Conservation (phyloP, 1,140 invertebrate genomes). For the Apolygus lucorum region DNA sequence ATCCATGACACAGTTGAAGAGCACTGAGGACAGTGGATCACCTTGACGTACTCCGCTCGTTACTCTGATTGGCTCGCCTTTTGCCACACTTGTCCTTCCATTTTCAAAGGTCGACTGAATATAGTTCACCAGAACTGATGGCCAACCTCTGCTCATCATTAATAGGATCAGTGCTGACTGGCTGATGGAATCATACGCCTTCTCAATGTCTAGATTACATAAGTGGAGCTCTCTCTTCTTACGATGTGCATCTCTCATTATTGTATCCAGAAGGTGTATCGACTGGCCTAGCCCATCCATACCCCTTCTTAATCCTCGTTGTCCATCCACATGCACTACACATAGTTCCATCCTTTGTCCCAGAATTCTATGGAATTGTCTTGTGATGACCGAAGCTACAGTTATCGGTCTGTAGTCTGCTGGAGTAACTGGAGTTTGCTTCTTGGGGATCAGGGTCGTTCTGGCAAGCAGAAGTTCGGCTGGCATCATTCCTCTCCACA, state of each 20-base stretch:
- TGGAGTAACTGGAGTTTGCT: background rate
- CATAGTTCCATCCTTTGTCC: background rate
- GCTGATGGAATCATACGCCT: background rate
- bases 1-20: background rate
- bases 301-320: background rate
- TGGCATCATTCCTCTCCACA: background rate
- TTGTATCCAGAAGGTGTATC: background rate
- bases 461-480: background rate
- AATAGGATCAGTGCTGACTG: background rate
- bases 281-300: background rate
- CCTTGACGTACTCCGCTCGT: background rate
- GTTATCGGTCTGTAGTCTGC: background rate
- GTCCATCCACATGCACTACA: background rate
- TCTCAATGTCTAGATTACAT: background rate
- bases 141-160: background rate
- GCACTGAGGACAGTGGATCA: background rate
- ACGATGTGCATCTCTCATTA: background rate
- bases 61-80: background rate
- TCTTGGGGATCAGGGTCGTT: background rate
- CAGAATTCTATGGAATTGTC: background rate
- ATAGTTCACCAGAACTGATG: background rate
- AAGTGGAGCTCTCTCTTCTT: background rate
- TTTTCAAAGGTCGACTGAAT: background rate
- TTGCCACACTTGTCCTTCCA: background rate
- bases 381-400: background rate